These are phyloP conservation scores for Balearica regulorum DNA, from an alignment of 2,797 vertebrate species.

Conservation along the genomic window DNA sequence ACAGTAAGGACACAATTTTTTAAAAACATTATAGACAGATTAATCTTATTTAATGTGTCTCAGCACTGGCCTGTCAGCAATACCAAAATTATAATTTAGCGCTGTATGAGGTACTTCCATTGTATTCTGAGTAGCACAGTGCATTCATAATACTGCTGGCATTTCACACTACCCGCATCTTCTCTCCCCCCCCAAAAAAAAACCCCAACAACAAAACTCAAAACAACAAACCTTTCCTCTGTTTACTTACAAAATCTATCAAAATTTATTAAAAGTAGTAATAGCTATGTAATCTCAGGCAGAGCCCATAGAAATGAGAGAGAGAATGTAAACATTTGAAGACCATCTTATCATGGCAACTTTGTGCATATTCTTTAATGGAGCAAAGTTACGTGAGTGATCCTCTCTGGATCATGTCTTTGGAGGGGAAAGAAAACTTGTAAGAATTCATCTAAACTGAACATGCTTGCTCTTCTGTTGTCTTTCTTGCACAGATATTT, in stretches of 20 bases:
- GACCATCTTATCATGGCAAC: not conserved
- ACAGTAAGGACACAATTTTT: not conserved
- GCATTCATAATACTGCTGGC: not conserved
- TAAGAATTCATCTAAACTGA: not conserved
- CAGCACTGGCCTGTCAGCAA: not conserved
- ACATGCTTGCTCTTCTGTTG: not conserved
- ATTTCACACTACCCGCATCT: not conserved
- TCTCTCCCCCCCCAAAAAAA: not conserved
- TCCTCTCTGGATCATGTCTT: not conserved
- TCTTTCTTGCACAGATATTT: too few species aligned
- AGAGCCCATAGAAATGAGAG: not conserved
- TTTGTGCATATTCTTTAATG: not conserved
- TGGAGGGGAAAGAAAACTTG: not conserved
- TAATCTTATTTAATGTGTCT: not conserved
- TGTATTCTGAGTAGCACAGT: not conserved
- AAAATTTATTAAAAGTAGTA: not conserved
- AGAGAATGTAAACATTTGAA: not conserved
- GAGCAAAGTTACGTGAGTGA: not conserved
- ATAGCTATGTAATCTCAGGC: not conserved
- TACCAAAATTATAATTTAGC: not conserved
- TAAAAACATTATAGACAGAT: not conserved
- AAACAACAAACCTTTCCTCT: not conserved
- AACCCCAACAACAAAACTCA: not conserved
- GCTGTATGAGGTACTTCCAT: not conserved
- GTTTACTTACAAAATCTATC: not conserved